These are phyloP conservation scores for Acanthococcus lagerstroemiae DNA, from an alignment of 2,888 invertebrate species.

Conservation along the genomic window DNA sequence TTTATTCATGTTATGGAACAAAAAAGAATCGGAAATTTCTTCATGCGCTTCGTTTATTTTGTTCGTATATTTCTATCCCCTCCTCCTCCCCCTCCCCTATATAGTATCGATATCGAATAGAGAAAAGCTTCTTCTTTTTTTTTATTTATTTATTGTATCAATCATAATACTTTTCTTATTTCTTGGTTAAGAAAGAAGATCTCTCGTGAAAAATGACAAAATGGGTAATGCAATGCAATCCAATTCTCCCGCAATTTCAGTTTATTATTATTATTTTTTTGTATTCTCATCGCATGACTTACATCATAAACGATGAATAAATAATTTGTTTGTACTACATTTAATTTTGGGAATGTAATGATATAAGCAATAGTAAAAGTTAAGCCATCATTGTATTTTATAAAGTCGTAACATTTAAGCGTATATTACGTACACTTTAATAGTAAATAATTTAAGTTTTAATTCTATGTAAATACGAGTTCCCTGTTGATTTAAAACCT, in stretches of 20 bases:
- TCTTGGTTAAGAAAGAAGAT: neutral
- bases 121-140: neutral
- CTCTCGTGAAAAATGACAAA: neutral
- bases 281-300: conserved; percentile 7
- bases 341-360: conserved; percentile 19
- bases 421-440: conserved; percentile 9
- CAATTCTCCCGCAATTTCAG: conserved; percentile 8
- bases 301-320: conserved; percentile 1
- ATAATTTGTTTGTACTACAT: too few relatives aligned
- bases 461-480: conserved; percentile 25
- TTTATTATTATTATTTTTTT: conserved; percentile 19
- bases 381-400: conserved; percentile 26
- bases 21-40: too few relatives aligned
- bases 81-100: too few relatives aligned
- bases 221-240: neutral
- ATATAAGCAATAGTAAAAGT: conserved; percentile 23
- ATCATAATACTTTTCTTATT: neutral
- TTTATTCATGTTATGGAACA: too few relatives aligned
- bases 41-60: too few relatives aligned
- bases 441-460: conserved; percentile 22
- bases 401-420: conserved; percentile 16
- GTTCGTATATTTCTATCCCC: too few relatives aligned
- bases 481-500: conserved; percentile 25
- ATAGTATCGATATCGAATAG: neutral
- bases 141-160: neutral